Evolutionary conservation across 2,888 invertebrate species (phyloP), one percentile per base, ranked within the genome.

Genomic region (Chalcis sispes): DNA sequence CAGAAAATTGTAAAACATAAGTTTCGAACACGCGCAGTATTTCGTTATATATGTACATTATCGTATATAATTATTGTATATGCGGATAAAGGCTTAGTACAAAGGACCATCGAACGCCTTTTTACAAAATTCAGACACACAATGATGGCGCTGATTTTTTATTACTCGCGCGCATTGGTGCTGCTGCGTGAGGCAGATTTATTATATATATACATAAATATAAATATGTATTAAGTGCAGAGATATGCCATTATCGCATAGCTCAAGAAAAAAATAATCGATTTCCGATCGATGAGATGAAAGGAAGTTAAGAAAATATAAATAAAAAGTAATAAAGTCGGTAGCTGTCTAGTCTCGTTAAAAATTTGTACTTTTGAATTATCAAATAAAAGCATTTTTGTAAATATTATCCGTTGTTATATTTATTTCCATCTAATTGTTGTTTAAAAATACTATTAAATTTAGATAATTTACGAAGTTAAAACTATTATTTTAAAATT

Each of bases 261-360:
- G 65, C 18, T 50, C 4, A 50, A 42, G 23, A 71, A 32, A 15
- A 27, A 50, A 36, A 36, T n/a, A 58, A 67, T 32, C n/a, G 23
- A 20, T 58, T 66, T 18, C 54, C 54, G 25, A 76, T 65, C 20
- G 64, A 71, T 69, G 75, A 72, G 46, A 72, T 73, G 64, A 62
- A 48, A 20, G 67, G 40, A 74, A 77, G 64, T 71, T 59, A 52
- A 29, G 62, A 71, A 70, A 70, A 65, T 40, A 48, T 77, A 66
- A 62, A 61, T 69, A 79, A 77, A 73, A 66, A 65, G 61, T 70
- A 73, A 77, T 65, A 52, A 65, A 84, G 83, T 85, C 82, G 83
- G 81, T 85, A 86, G 85, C 84, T 85, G 82, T 87, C 86, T 87
- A 86, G 85, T 87, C 86, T 84, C 81, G 82, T 84, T 84, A 83